Base-by-base conservation (phyloP, 2,888 invertebrate species). In the Zhengitettix transpicula region DNA sequence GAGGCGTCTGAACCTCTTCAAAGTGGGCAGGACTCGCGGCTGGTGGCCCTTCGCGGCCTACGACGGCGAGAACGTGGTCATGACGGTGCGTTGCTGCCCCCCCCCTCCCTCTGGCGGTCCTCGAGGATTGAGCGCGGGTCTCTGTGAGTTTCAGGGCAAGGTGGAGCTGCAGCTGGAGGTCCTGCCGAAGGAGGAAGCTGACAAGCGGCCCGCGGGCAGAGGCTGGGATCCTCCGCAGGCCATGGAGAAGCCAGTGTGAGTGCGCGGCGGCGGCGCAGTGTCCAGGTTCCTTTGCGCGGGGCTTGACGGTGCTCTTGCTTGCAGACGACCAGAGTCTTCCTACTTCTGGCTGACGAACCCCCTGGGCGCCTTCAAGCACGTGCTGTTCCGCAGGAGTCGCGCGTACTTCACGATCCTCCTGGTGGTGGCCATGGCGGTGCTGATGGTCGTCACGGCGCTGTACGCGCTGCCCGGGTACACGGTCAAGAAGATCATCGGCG, bases 121-220 rank as follows among this genome's bases (percentile, higher is more conserved):
- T 47, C 8, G n/a, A 14, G 2, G 12, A 53, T 5, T 1, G 12
- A 28, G 16, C 12, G 12, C 1, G 53, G 12, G 5, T 47, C 10
- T 1, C 11, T 56, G 16, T 14, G 14, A 28, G 28, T 28, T 28
- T 55, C 65, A 86, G 85, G 87, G 87, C 2, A 81, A 81, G 71
- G 73, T 87, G n/a, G 83, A 88, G 68, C 69, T 84, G 64, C 83
- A 85, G 68, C 67, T 88, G 64, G 78, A 79, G 60, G 67, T 87
- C 12, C 64, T 86, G 42, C 76, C 79, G 0, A 74, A 75, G 58
- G 75, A 77, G 42, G 83, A 84, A 66, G 85, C 87, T 0, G 66
- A 73, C 1, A 67, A 76, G 54, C 73, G 75, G 66, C 86, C 87
- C 0, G 85, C 77, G 0, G 87, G 87, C 9, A 67, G 78, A 12